phyloP scores from a whole-genome alignment of 2,888 invertebrate genomes.

The Coenonympha arcania region DNA sequence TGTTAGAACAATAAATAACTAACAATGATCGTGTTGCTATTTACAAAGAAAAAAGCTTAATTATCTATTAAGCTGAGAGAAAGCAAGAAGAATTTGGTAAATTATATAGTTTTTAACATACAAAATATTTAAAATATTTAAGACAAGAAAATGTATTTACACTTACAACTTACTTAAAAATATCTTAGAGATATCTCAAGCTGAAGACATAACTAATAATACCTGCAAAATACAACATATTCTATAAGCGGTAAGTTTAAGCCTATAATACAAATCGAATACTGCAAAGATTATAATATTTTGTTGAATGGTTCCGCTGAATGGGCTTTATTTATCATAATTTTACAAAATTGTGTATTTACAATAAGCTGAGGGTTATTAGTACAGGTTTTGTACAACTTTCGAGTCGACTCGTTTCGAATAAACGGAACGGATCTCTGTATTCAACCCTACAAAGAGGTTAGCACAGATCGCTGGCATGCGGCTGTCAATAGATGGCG shows the following conservation, averaged over 20 bases:
- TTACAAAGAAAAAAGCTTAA: conserved; percentile 30
- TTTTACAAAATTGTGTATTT: conserved; percentile 37
- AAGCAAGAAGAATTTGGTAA: conserved; percentile 25
- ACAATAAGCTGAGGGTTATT: conserved; percentile 33
- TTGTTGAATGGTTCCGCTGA: not conserved
- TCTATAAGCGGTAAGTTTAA: not conserved
- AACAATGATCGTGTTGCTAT: conserved; percentile 14
- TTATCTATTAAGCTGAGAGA: conserved; percentile 33
- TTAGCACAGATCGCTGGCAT: too few species aligned
- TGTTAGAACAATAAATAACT: conserved; percentile 1
- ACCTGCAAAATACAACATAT: not conserved
- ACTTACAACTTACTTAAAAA: conserved; percentile 14
- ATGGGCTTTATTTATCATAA: too few species aligned
- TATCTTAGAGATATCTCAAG: too few species aligned
- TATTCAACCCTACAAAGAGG: too few species aligned
- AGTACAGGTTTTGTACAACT: too few species aligned
- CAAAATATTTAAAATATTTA: conserved; percentile 33
- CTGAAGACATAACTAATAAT: not conserved
- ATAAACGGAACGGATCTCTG: too few species aligned
- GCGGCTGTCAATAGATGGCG: too few species aligned
- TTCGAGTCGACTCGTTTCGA: too few species aligned
- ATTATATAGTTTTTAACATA: conserved; percentile 42
- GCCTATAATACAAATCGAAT: not conserved
- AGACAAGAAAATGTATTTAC: conserved; percentile 45
- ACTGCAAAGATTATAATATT: not conserved